These are phyloP conservation scores for Euthynnus affinis DNA, from an alignment of 2,797 vertebrate genomes.

Conservation along the genomic window DNA sequence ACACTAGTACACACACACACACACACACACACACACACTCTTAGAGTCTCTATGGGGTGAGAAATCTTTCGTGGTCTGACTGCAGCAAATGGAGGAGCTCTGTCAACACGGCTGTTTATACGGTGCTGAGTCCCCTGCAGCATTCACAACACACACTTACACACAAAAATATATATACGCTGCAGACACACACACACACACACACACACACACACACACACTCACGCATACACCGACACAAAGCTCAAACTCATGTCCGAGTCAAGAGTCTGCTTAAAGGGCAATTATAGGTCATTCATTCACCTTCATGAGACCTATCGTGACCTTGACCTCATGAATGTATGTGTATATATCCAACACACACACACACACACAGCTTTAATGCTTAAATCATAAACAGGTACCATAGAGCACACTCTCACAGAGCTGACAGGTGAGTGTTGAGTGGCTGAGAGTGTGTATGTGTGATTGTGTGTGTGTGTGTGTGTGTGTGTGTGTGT, in stretches of 20 bases:
- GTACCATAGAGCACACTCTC: conserved; percentile 30
- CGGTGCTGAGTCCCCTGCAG: conserved; percentile 36
- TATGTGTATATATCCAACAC: conserved; percentile 22
- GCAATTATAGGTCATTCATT: conserved; percentile 40
- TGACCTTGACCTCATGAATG: conserved; percentile 54
- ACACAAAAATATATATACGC: conserved; percentile 21
- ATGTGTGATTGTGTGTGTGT: conserved; percentile 27
- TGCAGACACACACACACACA: not conserved
- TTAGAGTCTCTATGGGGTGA: conserved; percentile 53
- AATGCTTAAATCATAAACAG: conserved; percentile 60
- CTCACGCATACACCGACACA: conserved; percentile 11
- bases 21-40: conserved; percentile 37
- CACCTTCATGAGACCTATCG: conserved; percentile 23
- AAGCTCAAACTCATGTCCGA: conserved; percentile 32
- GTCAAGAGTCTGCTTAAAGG: conserved; percentile 64
- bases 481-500: conserved; percentile 21
- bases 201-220: conserved; percentile 20
- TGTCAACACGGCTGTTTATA: conserved; percentile 69
- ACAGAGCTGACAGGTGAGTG: conserved; percentile 63
- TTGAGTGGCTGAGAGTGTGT: conserved; percentile 44
- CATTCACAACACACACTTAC: conserved; percentile 17
- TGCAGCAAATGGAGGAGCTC: conserved; percentile 63
- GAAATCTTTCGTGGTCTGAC: conserved; percentile 60
- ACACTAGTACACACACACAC: conserved; percentile 38
- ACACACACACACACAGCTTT: conserved; percentile 27